phyloP scores from a whole-genome alignment of 2,888 invertebrate species.

The Aricia artaxerxes region DNA sequence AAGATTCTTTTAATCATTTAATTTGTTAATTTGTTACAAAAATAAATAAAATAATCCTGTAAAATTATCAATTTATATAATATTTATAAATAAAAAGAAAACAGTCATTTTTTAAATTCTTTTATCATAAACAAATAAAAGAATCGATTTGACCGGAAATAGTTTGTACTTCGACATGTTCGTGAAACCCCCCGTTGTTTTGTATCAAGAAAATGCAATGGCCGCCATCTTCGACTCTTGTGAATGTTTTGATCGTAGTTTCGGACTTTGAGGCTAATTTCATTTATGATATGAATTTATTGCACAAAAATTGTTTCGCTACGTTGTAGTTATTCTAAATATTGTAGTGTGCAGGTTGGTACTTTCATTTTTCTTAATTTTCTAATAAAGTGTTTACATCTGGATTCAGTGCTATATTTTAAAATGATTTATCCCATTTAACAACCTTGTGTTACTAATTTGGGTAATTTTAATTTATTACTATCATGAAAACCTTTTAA shows the following conservation, averaged over 20 bases:
- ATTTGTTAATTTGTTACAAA: background rate
- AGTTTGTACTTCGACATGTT: constrained; percentile 64
- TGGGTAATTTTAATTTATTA: background rate
- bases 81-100: background rate
- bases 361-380: constrained; percentile 57
- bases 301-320: constrained; percentile 69
- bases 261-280: constrained; percentile 72
- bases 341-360: constrained; percentile 66
- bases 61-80: background rate
- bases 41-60: background rate
- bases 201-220: constrained; percentile 91
- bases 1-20: background rate
- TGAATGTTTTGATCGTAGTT: constrained; percentile 87
- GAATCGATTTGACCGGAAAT: constrained; percentile 62
- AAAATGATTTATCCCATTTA: constrained; percentile 63
- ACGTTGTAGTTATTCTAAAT: constrained; percentile 63
- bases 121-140: background rate
- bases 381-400: constrained; percentile 87
- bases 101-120: background rate
- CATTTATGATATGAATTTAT: constrained; percentile 72
- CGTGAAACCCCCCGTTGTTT: constrained; percentile 81
- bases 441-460: background rate
- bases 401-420: constrained; percentile 81
- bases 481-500: background rate
- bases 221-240: constrained; percentile 92